Base-by-base conservation (phyloP, 2,797 vertebrate species). In the Periparus ater region DNA sequence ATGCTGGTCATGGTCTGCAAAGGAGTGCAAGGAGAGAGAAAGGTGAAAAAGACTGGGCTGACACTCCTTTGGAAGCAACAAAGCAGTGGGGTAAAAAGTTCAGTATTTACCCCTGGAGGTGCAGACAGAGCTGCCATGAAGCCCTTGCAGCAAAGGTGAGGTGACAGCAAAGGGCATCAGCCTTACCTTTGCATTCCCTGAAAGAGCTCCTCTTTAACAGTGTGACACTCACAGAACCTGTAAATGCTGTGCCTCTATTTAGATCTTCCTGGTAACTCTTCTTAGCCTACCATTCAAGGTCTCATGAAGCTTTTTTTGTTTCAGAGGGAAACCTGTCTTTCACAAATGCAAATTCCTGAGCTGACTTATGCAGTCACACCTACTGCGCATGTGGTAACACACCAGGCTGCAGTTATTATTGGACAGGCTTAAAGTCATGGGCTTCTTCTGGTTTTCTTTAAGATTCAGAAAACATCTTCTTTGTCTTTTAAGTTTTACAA, bases 181-280 rank as follows among this genome's bases (percentile, higher is more conserved):
- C n/a, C 79, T 83, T 36, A 34, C 15, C 27, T 80, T 23, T 45
- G 45, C n/a, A 50, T 78, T 32, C 9, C 21, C 15, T 0, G 0
- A 4, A 66, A 32, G 26, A 36, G 14, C 9, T 27, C 42, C 25
- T 58, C 27, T 29, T 19, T 19, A 34, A 7, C 22, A 45, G 5
- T 0, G 0, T 9, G 29, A 48, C 8, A 1, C 23, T 47, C 0
- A 0, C 0, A 2, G n/a, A 7, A 57, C 32, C 40, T 62, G 42
- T 22, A 61, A 57, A 25, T 18, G 20, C 19, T 47, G 22, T 32
- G 51, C 23, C 44, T 54, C 21, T 63, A 0, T n/a, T 58, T 57
- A 84, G 26, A 55, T 50, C 55, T 81, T 80, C 45, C 58, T 51
- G 54, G 42, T 50, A 72, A 63, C 18, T 22, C 68, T 57, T 55